These are phyloP conservation scores for Smittia sp. DNA, from an alignment of 2,888 invertebrate species.

Conservation along the genomic window DNA sequence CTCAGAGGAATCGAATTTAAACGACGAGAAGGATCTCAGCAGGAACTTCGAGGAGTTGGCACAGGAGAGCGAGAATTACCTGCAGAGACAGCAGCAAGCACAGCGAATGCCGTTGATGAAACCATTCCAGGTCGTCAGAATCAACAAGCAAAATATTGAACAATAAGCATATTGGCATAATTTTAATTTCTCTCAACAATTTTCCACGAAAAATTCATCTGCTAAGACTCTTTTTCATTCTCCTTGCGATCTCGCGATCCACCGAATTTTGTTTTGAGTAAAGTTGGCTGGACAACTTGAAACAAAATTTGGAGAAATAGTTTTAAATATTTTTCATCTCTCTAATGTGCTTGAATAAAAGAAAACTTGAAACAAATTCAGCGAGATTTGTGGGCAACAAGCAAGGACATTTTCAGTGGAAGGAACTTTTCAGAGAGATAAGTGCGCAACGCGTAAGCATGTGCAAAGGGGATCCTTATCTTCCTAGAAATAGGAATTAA, in stretches of 20 bases:
- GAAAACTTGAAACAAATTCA: too few species aligned
- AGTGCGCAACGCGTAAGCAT: too few species aligned
- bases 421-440: too few species aligned
- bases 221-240: neutral
- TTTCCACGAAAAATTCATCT: neutral
- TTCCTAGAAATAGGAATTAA: too few species aligned
- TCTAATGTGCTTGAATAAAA: neutral
- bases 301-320: constrained; percentile 5
- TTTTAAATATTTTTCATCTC: constrained; percentile 6
- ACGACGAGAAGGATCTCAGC: neutral
- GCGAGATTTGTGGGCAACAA: too few species aligned
- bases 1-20: neutral
- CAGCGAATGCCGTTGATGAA: neutral
- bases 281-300: constrained; percentile 17
- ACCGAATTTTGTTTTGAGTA: constrained; percentile 13
- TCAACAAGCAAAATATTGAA: neutral
- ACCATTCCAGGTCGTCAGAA: neutral
- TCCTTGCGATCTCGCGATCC: too few species aligned
- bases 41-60: neutral
- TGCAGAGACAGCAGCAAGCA: neutral
- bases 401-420: too few species aligned
- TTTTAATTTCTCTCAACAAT: constrained; percentile 12
- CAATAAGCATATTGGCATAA: neutral
- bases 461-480: too few species aligned
- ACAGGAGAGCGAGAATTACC: neutral